Conservation (phyloP, 2,797 vertebrate genomes). For the Argentina silus region DNA sequence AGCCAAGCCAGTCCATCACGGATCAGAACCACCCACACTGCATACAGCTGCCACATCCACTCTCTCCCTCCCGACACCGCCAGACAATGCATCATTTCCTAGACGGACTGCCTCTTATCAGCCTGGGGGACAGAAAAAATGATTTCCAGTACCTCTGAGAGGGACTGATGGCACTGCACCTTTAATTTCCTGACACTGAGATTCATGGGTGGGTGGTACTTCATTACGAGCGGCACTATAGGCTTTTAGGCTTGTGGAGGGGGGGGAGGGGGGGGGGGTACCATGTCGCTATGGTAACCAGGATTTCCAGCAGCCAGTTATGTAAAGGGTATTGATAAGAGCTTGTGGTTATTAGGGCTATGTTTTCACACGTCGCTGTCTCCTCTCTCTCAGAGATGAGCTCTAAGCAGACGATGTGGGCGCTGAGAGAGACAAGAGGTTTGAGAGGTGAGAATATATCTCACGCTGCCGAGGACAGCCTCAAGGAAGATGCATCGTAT, state of each 20-base stretch:
- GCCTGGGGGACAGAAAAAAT: constrained; percentile 30
- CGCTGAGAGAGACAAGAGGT: constrained; percentile 33
- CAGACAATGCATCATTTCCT: constrained; percentile 28
- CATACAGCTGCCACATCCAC: constrained; percentile 21
- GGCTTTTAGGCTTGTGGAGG: constrained; percentile 66
- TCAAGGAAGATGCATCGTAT: constrained; percentile 40
- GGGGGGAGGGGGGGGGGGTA: constrained; percentile 46
- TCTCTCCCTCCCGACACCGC: constrained; percentile 32
- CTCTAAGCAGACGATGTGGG: constrained; percentile 41
- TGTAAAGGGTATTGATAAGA: constrained; percentile 71
- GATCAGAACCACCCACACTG: neutral
- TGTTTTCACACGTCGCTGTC: constrained; percentile 52
- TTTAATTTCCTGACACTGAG: constrained; percentile 74
- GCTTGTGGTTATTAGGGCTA: constrained; percentile 55
- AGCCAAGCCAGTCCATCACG: neutral
- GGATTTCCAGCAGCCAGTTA: constrained; percentile 62
- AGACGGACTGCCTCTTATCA: constrained; percentile 42
- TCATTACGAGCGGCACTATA: constrained; percentile 74
- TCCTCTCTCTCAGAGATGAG: constrained; percentile 30
- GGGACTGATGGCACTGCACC: constrained; percentile 63
- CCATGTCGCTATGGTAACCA: constrained; percentile 77
- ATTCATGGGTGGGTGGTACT: constrained; percentile 77
- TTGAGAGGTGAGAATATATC: constrained; percentile 29
- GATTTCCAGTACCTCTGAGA: constrained; percentile 59
- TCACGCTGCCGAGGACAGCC: constrained; percentile 31